These are phyloP conservation scores for Macrosiphum euphorbiae DNA, from an alignment of 2,888 invertebrate species.

Conservation along the genomic window DNA sequence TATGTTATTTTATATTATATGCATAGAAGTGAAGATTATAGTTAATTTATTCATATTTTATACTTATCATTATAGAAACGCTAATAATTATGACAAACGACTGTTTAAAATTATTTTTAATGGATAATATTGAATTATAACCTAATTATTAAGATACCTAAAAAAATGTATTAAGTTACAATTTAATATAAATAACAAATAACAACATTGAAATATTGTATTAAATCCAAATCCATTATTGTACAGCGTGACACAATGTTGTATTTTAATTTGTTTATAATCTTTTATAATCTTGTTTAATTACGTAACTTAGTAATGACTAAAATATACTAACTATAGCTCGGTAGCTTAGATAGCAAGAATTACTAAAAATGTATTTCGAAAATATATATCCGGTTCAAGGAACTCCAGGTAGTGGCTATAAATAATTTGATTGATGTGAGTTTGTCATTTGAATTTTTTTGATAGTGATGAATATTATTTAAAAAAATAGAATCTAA, in stretches of 20 bases:
- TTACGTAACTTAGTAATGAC: background rate
- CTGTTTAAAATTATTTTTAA: conserved; percentile 27
- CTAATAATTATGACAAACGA: conserved; percentile 9
- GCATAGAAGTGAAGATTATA: background rate
- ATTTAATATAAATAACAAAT: background rate
- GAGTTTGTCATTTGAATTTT: background rate
- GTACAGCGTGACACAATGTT: background rate
- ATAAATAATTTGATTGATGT: conserved; percentile 46
- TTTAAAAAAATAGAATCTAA: background rate
- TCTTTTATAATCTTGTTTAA: conserved; percentile 23
- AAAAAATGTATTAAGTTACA: conserved; percentile 15
- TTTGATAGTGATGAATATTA: conserved; percentile 5
- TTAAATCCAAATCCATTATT: conserved; percentile 31
- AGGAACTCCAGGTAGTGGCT: conserved; percentile 15
- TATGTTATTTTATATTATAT: background rate
- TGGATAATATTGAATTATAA: conserved; percentile 18
- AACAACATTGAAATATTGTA: background rate
- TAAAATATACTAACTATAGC: background rate
- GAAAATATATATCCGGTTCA: conserved; percentile 45
- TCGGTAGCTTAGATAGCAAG: background rate
- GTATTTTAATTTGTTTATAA: conserved; percentile 27
- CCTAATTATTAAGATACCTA: background rate
- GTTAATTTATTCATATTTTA: background rate
- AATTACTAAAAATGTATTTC: conserved; percentile 34
- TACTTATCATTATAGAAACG: background rate